Evolutionary conservation across 2,888 invertebrate species (phyloP), one percentile per base, ranked within the genome.

Genomic region (Spilarctia lutea): DNA sequence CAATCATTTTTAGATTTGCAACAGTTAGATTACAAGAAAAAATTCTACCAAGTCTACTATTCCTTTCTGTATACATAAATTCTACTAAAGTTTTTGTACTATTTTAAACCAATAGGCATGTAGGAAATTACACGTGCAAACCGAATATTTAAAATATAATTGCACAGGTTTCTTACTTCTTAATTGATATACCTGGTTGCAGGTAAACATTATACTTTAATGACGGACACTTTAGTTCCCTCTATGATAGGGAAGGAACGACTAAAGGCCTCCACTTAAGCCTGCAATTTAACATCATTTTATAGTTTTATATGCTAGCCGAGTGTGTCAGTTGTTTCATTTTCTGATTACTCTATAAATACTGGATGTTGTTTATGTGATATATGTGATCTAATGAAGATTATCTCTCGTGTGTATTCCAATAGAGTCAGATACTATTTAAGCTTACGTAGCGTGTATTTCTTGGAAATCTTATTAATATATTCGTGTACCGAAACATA

Each of bases 201-300:
- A 75, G 73, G 79, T 79, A 78, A 77, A 48, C 48, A 48, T 16
- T 48, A 79, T 75, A 76, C 75, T 75, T 74, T 82, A 83, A 81
- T 83, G 76, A 84, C 74, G 74, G 72, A 75, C 71, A 76, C 63
- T 75, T 45, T 72, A 82, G 79, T 80, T 78, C 77, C 76, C 77
- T 73, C 73, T 82, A 77, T 77, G 69, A 52, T 24, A 82, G 80
- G 76, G 73, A 72, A 33, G 27, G 45, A 27, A 11, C 18, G 24
- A 52, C 24, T 35, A 56, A 60, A 27, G 4, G 27, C 27, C 27
- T 27, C 13, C 27, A 60, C 27, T 60, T 39, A 30, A 39, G 35
- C 42, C 16, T n/a, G 35, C 48, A 69, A 39, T 70, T 66, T 24
- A 24, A 52, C 74, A 75, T 75, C 81, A 70, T 48, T 60, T 39